phyloP scores from a whole-genome alignment of 2,797 vertebrate genomes.

The Pangasius sanitwongsei region DNA sequence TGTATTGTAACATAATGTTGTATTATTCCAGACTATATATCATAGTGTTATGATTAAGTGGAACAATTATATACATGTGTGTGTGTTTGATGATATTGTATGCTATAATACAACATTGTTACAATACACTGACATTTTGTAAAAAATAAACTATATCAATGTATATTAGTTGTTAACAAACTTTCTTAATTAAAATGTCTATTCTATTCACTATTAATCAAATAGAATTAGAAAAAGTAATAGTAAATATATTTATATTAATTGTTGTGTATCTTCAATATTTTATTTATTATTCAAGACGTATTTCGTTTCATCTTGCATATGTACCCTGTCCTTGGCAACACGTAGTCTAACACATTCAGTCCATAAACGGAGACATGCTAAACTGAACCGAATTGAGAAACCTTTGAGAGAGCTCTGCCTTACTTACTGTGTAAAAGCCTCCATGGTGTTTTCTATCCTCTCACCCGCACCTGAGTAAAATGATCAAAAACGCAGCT shows the following conservation, averaged over 20 bases:
- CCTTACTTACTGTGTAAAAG: conserved; percentile 83
- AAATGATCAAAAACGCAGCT: not conserved
- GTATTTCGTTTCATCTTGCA: not conserved
- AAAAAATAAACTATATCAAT: not conserved
- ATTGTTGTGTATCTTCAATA: not conserved
- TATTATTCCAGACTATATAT: no score
- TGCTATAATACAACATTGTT: no score
- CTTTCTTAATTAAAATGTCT: not conserved
- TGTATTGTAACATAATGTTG: not conserved
- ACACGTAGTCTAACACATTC: not conserved
- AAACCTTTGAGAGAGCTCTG: not conserved
- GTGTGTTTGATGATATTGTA: no score
- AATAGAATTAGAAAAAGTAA: not conserved
- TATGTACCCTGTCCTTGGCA: not conserved
- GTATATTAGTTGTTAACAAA: not conserved
- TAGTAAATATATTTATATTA: no score
- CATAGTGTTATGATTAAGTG: no score
- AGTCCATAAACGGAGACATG: not conserved
- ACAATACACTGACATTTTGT: not conserved
- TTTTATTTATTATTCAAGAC: not conserved
- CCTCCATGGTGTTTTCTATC: conserved; percentile 85
- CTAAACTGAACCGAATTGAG: not conserved
- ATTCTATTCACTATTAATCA: not conserved
- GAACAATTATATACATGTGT: no score
- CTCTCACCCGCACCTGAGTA: conserved; percentile 81